Evolutionary conservation across 2,888 invertebrate species (phyloP).

Genomic region (Mesorhabditis belari): DNA sequence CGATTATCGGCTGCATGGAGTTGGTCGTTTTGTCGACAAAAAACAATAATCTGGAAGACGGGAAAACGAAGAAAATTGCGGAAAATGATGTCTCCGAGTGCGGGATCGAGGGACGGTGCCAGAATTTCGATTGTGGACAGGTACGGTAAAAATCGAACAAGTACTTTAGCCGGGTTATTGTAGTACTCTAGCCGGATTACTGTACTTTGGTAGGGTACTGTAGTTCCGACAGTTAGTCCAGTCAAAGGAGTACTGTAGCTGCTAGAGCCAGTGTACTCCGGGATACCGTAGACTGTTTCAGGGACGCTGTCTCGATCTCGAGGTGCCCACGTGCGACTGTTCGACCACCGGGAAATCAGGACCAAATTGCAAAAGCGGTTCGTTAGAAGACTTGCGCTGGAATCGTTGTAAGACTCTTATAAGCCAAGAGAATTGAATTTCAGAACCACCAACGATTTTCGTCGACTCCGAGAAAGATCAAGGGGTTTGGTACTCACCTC

Average conservation of each 20-base stretch:
- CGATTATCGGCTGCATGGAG: slow-evolving; percentile 28
- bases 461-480: slow-evolving; percentile 13
- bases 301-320: slow-evolving; percentile 22
- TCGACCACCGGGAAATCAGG: slow-evolving; percentile 26
- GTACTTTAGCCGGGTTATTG: no score
- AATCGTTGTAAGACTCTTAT: background rate
- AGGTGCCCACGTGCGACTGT: slow-evolving; percentile 32
- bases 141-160: no score
- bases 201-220: no score
- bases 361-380: slow-evolving; percentile 28
- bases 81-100: slow-evolving; percentile 20
- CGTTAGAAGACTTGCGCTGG: no score
- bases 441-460: background rate
- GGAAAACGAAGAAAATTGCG: slow-evolving; percentile 3
- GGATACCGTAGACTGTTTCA: no score
- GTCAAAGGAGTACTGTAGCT: no score
- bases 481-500: slow-evolving; percentile 12
- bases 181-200: no score
- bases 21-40: slow-evolving; percentile 19
- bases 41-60: background rate
- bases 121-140: slow-evolving; percentile 19
- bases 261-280: no score
- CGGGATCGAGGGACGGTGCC: slow-evolving; percentile 15
- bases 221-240: no score
- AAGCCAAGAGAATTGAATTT: no score